Conservation (phyloP, 2,797 vertebrate species). For the Acanthiza pusilla region DNA sequence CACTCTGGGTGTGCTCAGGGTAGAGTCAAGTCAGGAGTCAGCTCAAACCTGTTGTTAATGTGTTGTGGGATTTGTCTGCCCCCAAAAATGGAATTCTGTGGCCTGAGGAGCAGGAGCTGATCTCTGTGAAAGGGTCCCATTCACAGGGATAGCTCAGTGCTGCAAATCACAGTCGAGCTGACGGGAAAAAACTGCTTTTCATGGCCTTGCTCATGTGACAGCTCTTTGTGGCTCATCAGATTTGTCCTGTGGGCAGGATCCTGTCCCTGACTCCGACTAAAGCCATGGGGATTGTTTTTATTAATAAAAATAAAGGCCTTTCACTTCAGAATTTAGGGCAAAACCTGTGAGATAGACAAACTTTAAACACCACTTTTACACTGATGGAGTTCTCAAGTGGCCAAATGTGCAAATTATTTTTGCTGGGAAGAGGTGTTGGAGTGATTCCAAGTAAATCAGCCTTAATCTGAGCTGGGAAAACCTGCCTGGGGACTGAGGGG, state of each 20-base stretch:
- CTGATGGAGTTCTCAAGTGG: not conserved
- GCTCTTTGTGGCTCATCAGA: not conserved
- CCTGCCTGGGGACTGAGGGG: not conserved
- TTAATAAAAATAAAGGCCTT: not conserved
- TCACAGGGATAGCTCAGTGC: not conserved
- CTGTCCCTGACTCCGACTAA: not conserved
- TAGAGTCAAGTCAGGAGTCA: not conserved
- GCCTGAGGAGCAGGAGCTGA: not conserved
- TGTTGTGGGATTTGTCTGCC: not conserved
- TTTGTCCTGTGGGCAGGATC: not conserved
- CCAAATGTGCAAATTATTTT: not conserved
- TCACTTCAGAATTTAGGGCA: not conserved
- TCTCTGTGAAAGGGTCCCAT: not conserved
- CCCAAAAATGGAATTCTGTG: not conserved
- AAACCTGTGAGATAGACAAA: not conserved
- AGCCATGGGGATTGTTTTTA: not conserved
- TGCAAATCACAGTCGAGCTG: not conserved
- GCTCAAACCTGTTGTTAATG: not conserved
- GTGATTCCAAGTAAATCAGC: not conserved
- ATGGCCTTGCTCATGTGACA: not conserved
- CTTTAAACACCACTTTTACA: not conserved
- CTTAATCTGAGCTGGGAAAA: not conserved
- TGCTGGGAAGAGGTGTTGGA: not conserved
- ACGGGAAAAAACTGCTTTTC: not conserved
- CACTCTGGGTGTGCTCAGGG: not conserved